phyloP scores from a whole-genome alignment of 2,113 vertebrate genomes.

The Ramphastos sulfuratus region DNA sequence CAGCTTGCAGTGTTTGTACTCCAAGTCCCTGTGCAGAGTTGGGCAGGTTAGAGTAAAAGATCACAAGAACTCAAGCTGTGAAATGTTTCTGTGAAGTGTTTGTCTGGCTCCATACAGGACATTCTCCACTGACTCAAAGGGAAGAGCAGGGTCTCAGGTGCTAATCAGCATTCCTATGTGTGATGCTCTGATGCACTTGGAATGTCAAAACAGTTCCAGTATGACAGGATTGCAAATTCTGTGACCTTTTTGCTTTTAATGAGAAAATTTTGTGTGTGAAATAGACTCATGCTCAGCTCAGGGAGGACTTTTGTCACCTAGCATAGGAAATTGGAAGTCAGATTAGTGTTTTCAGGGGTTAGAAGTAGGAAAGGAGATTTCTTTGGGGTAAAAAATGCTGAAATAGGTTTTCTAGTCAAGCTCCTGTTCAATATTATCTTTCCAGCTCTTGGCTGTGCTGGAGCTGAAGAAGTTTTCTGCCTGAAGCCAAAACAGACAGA shows the following conservation, averaged over 20 bases:
- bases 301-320: neutral
- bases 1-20: neutral
- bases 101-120: neutral
- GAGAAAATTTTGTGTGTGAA: neutral
- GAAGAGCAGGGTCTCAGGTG: neutral
- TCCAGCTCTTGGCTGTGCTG: neutral
- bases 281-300: neutral
- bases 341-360: neutral
- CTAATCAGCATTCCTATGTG: neutral
- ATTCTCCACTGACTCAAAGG: neutral
- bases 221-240: neutral
- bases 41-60: neutral
- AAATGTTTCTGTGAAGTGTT: neutral
- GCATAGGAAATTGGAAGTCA: neutral
- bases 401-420: neutral
- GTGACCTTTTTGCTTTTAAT: slow-evolving; percentile 52
- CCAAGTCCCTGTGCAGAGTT: neutral
- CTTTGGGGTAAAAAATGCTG: neutral
- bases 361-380: neutral
- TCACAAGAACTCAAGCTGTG: neutral
- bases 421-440: neutral
- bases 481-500: slow-evolving; percentile 45
- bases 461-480: neutral
- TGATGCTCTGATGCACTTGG: neutral
- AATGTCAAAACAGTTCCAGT: neutral